Percentiles rank a stretch among this genome's conserved stretches.
phyloP scores from a whole-genome alignment of 2,113 vertebrate genomes.

The Pterophyllum scalare region DNA sequence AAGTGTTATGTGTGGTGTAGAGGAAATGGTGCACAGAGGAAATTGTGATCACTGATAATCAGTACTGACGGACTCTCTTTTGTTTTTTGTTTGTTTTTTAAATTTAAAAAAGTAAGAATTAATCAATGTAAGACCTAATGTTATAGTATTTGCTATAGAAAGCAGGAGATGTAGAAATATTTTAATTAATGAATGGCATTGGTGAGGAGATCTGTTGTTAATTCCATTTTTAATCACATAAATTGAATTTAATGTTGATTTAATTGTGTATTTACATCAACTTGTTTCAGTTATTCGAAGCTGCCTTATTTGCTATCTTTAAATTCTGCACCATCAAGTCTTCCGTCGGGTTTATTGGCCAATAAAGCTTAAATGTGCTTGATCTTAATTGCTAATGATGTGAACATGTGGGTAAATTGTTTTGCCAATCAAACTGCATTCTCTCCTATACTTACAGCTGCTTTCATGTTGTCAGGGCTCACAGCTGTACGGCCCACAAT shows the following conservation, averaged over 20 bases:
- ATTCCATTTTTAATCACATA: background rate
- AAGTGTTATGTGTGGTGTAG: slow-evolving; percentile 29
- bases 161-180: background rate
- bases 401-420: slow-evolving; percentile 64
- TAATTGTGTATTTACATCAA: background rate
- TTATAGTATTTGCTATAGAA: background rate
- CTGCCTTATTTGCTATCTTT: slow-evolving; percentile 22
- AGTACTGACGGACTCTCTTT: background rate
- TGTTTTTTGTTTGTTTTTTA: background rate
- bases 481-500: slow-evolving; percentile 38
- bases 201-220: background rate
- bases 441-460: slow-evolving; percentile 36
- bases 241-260: background rate
- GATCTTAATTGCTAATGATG: slow-evolving; percentile 63
- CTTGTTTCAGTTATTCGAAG: background rate
- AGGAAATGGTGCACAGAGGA: slow-evolving; percentile 14
- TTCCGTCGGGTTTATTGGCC: slow-evolving; percentile 36
- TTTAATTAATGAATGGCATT: background rate
- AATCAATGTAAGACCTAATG: background rate
- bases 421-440: slow-evolving; percentile 70
- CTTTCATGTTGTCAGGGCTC: slow-evolving; percentile 58
- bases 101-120: background rate
- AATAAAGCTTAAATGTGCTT: slow-evolving; percentile 51
- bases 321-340: slow-evolving; percentile 24
- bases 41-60: background rate